Evolutionary conservation across 2,888 invertebrate genomes (phyloP).

Genomic region (Parnassius orleans): DNA sequence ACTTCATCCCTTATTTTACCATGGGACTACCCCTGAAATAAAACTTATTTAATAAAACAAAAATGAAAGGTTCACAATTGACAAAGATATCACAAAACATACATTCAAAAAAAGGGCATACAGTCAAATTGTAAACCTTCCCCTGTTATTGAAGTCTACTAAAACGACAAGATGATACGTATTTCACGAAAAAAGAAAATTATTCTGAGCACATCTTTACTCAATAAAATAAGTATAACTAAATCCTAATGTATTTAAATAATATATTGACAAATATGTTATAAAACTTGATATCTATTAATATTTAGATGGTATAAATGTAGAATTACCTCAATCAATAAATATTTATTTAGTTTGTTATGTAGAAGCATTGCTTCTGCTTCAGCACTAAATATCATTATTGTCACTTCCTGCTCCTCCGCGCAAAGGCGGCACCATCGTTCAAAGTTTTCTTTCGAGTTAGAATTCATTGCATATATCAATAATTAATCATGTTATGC

Average conservation of each 20-base stretch:
- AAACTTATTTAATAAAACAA: no score
- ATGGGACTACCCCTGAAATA: no score
- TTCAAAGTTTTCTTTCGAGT: conserved; percentile 54
- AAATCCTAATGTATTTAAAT: no score
- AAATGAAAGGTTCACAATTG: no score
- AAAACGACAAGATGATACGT: no score
- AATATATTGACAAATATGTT: not conserved
- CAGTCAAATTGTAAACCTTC: no score
- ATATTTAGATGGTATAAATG: not conserved
- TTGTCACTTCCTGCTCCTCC: conserved; percentile 79
- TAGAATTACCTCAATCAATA: conserved; percentile 82
- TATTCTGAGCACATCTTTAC: not conserved
- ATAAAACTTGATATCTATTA: conserved; percentile 1
- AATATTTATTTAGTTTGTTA: conserved; percentile 85
- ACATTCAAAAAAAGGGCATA: no score
- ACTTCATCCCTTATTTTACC: no score
- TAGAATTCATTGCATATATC: conserved; percentile 41
- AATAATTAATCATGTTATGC: conserved; percentile 26
- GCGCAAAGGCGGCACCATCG: conserved; percentile 84
- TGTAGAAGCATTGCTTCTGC: conserved; percentile 83
- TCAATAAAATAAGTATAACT: not conserved
- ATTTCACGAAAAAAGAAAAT: no score
- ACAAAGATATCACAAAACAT: no score
- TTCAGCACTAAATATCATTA: conserved; percentile 84
- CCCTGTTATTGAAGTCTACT: no score